Evolutionary conservation across 2,797 vertebrate genomes (phyloP), one percentile per base, ranked within the genome.

Genomic region (Diceros bicornis): DNA sequence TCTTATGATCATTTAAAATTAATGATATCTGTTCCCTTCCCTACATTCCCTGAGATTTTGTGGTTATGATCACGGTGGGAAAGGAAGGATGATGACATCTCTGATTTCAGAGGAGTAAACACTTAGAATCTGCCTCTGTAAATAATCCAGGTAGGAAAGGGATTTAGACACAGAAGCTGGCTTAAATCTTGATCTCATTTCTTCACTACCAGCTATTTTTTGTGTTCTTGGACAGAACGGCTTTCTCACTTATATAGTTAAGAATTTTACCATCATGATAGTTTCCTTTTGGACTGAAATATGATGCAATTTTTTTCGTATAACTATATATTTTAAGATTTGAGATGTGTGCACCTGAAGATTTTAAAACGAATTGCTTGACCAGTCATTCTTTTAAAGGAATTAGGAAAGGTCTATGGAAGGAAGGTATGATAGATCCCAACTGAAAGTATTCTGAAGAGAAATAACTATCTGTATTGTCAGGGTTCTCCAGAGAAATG

Each of bases 161-260:
- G 8, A 68, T 75, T 77, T 66, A 89, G 72, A 32, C 10, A 12
- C 18, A 83, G 17, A 9, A 84, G 2, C 12, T 62, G 44, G n/a
- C 57, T 87, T 89, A 69, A 66, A 41, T 52, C 44, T 91, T 82
- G 71, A 78, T 69, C 18, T 94, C 68, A 84, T 90, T 37, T 66
- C 55, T 44, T 89, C 12, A 57, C 37, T 64, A 12, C 9, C 12
- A 71, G 20, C 6, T 61, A 52, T 52, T 69, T 79, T 71, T 74
- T 89, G 2, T 66, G 59, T 92, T 62, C 14, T 84, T 78, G 41
- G n/a, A n/a, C 32, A 34, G 7, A 93, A n/a, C 2, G 25, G 29
- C 13, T 37, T 62, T 91, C 69, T 94, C 3, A 8, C 37, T 86
- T 89, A 20, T 41, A 16, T 78, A 64, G 55, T 88, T 47, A 93